Conservation (phyloP, 2,888 invertebrate genomes). For the Brenthis daphne region DNA sequence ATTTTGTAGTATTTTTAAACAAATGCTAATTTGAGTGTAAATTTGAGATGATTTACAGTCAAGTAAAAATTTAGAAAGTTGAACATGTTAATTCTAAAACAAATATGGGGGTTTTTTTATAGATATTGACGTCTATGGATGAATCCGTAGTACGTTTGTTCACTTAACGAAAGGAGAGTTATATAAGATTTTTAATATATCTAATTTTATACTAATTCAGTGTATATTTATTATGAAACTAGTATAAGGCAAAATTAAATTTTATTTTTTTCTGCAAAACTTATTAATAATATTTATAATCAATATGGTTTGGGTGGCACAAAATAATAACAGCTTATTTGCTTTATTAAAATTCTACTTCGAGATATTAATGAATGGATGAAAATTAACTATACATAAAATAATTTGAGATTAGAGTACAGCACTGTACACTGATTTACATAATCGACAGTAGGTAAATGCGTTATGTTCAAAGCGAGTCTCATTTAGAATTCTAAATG, state of each 20-base stretch:
- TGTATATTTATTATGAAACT: not conserved
- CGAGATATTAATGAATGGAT: constrained; percentile 5
- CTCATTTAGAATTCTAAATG: constrained; percentile 4
- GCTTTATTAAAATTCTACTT: constrained; percentile 3
- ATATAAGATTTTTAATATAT: too few relatives aligned
- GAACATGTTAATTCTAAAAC: too few relatives aligned
- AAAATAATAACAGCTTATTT: constrained; percentile 3
- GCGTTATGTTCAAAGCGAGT: not conserved
- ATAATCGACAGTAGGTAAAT: not conserved
- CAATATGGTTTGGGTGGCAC: not conserved
- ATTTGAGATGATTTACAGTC: too few relatives aligned
- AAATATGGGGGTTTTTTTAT: too few relatives aligned
- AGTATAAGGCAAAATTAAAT: not conserved
- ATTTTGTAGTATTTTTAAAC: not conserved
- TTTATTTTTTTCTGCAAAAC: not conserved
- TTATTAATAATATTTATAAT: not conserved
- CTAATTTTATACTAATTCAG: too few relatives aligned
- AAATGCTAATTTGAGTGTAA: not conserved
- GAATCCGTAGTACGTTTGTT: too few relatives aligned
- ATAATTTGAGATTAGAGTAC: constrained; percentile 7
- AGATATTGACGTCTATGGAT: too few relatives aligned
- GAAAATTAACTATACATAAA: constrained; percentile 13
- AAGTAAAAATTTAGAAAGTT: too few relatives aligned
- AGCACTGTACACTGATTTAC: constrained; percentile 1
- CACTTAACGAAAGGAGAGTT: too few relatives aligned